phyloP scores from a whole-genome alignment of 2,888 invertebrate species.

The Melanchra persicariae region DNA sequence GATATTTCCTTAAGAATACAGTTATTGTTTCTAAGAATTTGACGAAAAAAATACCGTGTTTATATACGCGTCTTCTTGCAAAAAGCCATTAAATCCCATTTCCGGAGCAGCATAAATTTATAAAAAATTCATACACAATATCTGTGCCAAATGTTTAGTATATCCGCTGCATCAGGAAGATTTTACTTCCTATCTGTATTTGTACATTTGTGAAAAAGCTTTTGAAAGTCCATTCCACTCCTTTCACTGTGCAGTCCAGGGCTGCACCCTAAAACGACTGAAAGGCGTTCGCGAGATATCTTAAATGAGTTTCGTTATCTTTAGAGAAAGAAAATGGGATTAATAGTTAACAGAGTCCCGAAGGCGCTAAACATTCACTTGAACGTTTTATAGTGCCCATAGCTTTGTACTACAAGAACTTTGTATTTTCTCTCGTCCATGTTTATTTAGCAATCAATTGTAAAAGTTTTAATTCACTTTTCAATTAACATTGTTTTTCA shows the following conservation, averaged over 20 bases:
- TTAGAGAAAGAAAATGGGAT: slow-evolving; percentile 88
- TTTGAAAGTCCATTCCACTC: slow-evolving; percentile 65
- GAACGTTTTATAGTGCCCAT: slow-evolving; percentile 64
- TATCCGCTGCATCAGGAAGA: slow-evolving; percentile 9
- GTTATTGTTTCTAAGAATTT: slow-evolving; percentile 2
- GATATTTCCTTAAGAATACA: slow-evolving; percentile 10
- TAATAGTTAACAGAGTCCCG: slow-evolving; percentile 88
- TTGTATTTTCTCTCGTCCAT: background rate
- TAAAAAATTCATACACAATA: slow-evolving; percentile 28
- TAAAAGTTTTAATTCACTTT: slow-evolving; percentile 5
- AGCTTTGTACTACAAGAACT: background rate
- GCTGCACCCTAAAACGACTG: slow-evolving; percentile 88
- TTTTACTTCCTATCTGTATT: slow-evolving; percentile 7
- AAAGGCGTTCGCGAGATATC: slow-evolving; percentile 88
- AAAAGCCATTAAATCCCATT: slow-evolving; percentile 51
- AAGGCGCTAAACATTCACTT: slow-evolving; percentile 80
- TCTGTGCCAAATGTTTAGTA: background rate
- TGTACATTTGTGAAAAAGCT: slow-evolving; percentile 5
- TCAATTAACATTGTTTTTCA: slow-evolving; percentile 6
- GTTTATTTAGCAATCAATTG: slow-evolving; percentile 15
- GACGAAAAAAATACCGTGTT: background rate
- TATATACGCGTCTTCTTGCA: background rate
- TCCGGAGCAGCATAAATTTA: slow-evolving; percentile 44
- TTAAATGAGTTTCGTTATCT: slow-evolving; percentile 91
- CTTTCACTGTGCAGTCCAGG: slow-evolving; percentile 70